These are phyloP conservation scores for Brachionus asplanchnoidis DNA, from an alignment of 1,140 invertebrate genomes.

Conservation along the genomic window DNA sequence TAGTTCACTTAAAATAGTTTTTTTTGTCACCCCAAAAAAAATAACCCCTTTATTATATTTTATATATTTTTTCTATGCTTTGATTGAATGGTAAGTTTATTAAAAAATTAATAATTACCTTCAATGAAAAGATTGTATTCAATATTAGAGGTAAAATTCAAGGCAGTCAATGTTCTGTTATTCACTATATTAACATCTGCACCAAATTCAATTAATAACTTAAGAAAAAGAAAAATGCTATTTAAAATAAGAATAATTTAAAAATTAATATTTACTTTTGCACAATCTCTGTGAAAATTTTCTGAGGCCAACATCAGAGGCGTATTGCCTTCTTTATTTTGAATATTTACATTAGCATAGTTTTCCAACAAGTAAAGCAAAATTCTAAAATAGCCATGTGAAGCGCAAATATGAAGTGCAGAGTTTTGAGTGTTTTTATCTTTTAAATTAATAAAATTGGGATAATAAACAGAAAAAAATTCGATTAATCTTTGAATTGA, in stretches of 20 bases:
- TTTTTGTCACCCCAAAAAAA: too few relatives aligned
- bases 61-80: too few relatives aligned
- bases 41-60: too few relatives aligned
- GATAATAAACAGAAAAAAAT: conserved; percentile 49
- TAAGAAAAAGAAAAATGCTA: conserved; percentile 40
- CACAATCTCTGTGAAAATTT: conserved; percentile 49
- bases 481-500: conserved; percentile 51
- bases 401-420: conserved; percentile 51
- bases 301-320: conserved; percentile 52
- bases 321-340: conserved; percentile 49
- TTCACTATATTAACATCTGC: conserved; percentile 52
- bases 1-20: too few relatives aligned
- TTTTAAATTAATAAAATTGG: conserved; percentile 51
- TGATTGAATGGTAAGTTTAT: neutral
- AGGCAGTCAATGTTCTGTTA: conserved; percentile 47
- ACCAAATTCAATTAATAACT: conserved; percentile 54
- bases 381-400: conserved; percentile 51
- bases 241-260: neutral
- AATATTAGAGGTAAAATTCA: conserved; percentile 51
- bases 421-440: conserved; percentile 51
- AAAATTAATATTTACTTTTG: conserved; percentile 47
- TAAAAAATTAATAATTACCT: neutral
- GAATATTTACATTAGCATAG: conserved; percentile 51
- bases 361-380: conserved; percentile 50
- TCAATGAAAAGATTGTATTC: conserved; percentile 45